Percentiles rank a stretch among this genome's conserved stretches.
Evolutionary conservation across 2,888 invertebrate species (phyloP).

Genomic region (Merodon equestris): DNA sequence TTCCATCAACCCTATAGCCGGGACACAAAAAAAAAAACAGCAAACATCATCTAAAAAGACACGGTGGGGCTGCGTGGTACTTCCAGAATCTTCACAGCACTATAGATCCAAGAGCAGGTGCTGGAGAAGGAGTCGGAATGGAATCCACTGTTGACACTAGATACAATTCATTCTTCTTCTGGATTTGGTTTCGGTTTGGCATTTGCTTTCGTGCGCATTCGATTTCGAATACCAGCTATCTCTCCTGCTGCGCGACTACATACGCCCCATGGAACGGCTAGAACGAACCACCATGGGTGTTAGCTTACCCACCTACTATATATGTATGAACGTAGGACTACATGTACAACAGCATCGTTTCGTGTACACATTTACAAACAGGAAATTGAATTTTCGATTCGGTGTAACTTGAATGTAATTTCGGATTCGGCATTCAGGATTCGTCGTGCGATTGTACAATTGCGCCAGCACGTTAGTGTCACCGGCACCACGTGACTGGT

Average conservation of each 20-base stretch:
- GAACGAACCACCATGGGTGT: too few species aligned
- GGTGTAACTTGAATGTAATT: slow-evolving; percentile 67
- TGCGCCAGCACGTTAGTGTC: slow-evolving; percentile 65
- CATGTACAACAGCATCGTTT: neutral
- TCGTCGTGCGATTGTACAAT: slow-evolving; percentile 54
- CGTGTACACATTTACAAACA: slow-evolving; percentile 54
- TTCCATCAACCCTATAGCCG: slow-evolving; percentile 58
- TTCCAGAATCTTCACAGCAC: too few species aligned
- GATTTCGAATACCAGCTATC: too few species aligned
- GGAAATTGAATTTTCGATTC: slow-evolving; percentile 68
- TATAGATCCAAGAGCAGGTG: too few species aligned
- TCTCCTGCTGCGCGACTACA: neutral
- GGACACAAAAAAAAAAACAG: too few species aligned
- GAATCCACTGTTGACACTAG: slow-evolving; percentile 55
- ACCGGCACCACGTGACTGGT: slow-evolving; percentile 64
- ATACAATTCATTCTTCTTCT: slow-evolving; percentile 61
- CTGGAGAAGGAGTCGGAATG: neutral
- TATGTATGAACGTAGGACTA: too few species aligned
- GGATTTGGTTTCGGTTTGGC: slow-evolving; percentile 59
- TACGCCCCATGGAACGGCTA: too few species aligned
- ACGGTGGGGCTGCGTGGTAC: neutral
- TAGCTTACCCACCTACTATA: too few species aligned
- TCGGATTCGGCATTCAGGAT: slow-evolving; percentile 62
- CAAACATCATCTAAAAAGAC: slow-evolving; percentile 25
- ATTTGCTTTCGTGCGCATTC: slow-evolving; percentile 43